These are phyloP conservation scores for Dendrocopos noguchii DNA, from an alignment of 2,113 vertebrate genomes.

Conservation along the genomic window DNA sequence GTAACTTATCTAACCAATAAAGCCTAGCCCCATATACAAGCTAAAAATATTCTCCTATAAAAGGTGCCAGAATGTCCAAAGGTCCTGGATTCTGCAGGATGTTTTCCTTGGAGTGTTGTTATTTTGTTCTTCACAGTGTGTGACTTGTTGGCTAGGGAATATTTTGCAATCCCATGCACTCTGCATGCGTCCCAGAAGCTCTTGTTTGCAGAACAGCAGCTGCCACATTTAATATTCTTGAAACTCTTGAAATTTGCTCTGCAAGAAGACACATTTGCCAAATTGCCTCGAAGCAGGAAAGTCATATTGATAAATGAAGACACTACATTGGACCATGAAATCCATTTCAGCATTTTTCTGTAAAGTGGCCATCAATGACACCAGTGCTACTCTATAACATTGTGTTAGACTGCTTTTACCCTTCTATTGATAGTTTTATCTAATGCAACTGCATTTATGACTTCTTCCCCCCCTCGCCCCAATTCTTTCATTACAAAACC, in stretches of 20 bases:
- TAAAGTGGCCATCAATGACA: background rate
- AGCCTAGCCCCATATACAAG: no score
- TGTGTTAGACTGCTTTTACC: background rate
- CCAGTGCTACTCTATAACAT: background rate
- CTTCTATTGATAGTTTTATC: background rate
- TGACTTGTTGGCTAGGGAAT: no score
- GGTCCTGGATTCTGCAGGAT: no score
- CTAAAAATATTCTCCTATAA: no score
- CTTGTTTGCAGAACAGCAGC: no score
- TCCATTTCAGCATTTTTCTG: background rate
- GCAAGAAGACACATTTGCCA: background rate
- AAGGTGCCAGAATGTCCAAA: no score
- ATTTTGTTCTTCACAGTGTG: no score
- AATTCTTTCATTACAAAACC: background rate
- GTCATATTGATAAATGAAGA: background rate
- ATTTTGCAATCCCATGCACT: no score
- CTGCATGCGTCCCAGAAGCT: no score
- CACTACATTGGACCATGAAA: background rate
- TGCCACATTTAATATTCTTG: background rate
- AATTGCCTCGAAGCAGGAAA: background rate
- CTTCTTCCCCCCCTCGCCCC: background rate
- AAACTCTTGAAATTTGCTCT: background rate
- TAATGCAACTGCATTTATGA: background rate
- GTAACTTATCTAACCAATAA: no score
- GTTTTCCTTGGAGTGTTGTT: no score